These are phyloP conservation scores for Amblyornis subalaris DNA, from an alignment of 2,113 vertebrate species.

Conservation along the genomic window DNA sequence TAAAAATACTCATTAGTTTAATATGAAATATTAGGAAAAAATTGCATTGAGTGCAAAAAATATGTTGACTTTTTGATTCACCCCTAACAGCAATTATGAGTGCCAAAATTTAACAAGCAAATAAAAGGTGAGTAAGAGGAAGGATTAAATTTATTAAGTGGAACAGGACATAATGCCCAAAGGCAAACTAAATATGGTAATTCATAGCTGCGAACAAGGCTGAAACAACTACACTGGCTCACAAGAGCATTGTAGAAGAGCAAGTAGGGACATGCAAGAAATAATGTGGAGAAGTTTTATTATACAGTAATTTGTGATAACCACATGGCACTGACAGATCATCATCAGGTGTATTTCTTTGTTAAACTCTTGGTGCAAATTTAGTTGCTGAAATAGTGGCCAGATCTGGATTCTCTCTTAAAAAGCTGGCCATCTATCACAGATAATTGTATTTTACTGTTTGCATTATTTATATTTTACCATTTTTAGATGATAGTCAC, in stretches of 20 bases:
- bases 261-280: not conserved
- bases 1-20: not conserved
- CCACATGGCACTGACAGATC: not conserved
- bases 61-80: not conserved
- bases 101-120: conserved; percentile 18
- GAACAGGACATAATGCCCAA: conserved; percentile 27
- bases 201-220: not conserved
- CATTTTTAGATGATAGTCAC: not conserved
- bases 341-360: not conserved
- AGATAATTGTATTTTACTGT: not conserved
- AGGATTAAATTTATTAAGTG: conserved; percentile 34
- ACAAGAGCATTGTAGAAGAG: not conserved
- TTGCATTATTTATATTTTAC: not conserved
- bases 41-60: not conserved
- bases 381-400: not conserved
- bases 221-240: not conserved
- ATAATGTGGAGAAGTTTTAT: not conserved
- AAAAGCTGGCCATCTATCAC: not conserved
- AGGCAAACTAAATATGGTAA: conserved; percentile 27
- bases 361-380: not conserved
- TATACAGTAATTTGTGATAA: not conserved
- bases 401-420: not conserved
- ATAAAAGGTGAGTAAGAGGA: not conserved
- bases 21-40: not conserved
- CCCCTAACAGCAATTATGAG: not conserved